Conservation (phyloP, 2,113 vertebrate genomes). For the Callocephalon fimbriatum region DNA sequence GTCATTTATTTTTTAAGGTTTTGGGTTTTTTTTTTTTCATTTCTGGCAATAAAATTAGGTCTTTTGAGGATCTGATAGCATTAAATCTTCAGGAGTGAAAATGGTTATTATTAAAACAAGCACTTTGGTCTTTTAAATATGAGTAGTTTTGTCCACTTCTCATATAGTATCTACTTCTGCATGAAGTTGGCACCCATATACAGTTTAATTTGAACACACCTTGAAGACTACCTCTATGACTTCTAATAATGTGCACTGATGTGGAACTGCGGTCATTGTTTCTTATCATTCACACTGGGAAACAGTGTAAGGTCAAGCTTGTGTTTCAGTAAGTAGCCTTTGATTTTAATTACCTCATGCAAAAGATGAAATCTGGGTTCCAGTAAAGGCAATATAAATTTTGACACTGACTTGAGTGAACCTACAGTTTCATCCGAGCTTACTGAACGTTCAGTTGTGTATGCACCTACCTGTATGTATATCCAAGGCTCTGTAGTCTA, state of each 20-base stretch:
- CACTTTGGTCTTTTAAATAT: not conserved
- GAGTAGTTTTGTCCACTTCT: not conserved
- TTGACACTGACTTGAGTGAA: not conserved
- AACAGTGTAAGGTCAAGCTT: not conserved
- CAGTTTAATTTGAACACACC: not conserved
- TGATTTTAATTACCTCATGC: slow-evolving; percentile 9
- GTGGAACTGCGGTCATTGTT: not conserved
- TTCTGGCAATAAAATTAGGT: not conserved
- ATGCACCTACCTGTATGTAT: not conserved
- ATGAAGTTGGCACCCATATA: not conserved
- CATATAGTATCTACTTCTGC: not conserved
- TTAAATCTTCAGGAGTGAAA: not conserved
- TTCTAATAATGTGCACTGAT: not conserved
- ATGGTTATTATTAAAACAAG: not conserved
- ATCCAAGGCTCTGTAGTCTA: not conserved
- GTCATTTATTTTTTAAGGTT: not conserved
- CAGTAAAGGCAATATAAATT: not conserved
- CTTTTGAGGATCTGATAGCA: not conserved
- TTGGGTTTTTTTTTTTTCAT: not conserved
- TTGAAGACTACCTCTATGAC: not conserved
- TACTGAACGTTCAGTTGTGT: not conserved
- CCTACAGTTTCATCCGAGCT: not conserved
- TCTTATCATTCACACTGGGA: not conserved
- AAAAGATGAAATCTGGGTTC: not conserved
- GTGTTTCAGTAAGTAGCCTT: not conserved